These are phyloP conservation scores for Drosophila mulleri DNA, from an alignment of 2,888 invertebrate genomes.

Conservation along the genomic window DNA sequence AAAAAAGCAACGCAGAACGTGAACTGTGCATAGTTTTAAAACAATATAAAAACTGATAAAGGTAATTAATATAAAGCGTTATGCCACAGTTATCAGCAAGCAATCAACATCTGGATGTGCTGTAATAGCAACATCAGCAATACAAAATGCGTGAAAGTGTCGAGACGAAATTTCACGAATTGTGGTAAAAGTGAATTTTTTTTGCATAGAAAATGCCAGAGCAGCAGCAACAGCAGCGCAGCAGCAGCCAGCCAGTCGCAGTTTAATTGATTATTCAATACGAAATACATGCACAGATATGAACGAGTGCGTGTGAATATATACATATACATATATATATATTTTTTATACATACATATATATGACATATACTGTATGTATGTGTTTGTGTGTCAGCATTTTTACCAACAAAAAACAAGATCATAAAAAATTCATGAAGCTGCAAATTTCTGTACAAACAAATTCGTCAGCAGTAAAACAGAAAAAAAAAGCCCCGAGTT, in stretches of 20 bases:
- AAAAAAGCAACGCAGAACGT: slow-evolving; percentile 62
- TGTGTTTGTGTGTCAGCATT: slow-evolving; percentile 37
- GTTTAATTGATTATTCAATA: slow-evolving; percentile 78
- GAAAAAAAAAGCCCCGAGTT: slow-evolving; percentile 5
- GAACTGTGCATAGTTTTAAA: slow-evolving; percentile 49
- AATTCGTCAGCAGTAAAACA: slow-evolving; percentile 56
- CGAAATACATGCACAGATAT: slow-evolving; percentile 55
- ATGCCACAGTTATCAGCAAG: slow-evolving; percentile 13
- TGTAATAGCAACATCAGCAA: slow-evolving; percentile 6
- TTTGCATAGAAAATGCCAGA: slow-evolving; percentile 65
- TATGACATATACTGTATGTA: slow-evolving; percentile 23
- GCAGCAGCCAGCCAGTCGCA: slow-evolving; percentile 40
- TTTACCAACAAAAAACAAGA: slow-evolving; percentile 47
- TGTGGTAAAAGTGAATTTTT: slow-evolving; percentile 4
- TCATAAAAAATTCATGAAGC: slow-evolving; percentile 33
- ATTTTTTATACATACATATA: neutral
- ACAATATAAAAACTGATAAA: slow-evolving; percentile 60
- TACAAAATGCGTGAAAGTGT: slow-evolving; percentile 18
- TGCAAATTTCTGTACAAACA: slow-evolving; percentile 55
- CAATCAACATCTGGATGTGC: slow-evolving; percentile 14
- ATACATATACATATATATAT: slow-evolving; percentile 2
- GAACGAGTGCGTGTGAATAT: slow-evolving; percentile 23
- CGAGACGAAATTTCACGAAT: slow-evolving; percentile 53
- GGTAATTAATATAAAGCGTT: slow-evolving; percentile 54
- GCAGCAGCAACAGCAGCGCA: slow-evolving; percentile 9